Evolutionary conservation across 35 echinoderm and acorn worm species (phyloP).

Genomic region (Holothuria glaberrima): DNA sequence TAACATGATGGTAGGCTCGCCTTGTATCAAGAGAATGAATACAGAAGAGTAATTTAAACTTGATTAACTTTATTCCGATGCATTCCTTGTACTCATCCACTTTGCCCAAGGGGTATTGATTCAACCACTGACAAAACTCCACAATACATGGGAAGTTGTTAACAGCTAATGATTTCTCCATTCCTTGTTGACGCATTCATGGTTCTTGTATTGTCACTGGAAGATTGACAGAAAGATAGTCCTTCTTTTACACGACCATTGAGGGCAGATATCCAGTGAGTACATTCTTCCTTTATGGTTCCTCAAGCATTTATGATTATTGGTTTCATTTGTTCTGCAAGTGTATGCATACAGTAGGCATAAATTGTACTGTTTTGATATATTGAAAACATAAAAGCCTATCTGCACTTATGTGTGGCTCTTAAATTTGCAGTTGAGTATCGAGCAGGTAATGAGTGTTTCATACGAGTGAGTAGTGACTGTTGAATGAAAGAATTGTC

Average conservation of each 20-base stretch:
- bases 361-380: conserved; percentile 36
- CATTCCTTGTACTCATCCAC: conserved; percentile 4
- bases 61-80: conserved; percentile 49
- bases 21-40: background rate
- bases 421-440: no score
- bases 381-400: conserved; percentile 4
- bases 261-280: background rate
- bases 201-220: conserved; percentile 1
- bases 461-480: no score
- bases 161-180: conserved; percentile 37
- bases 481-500: no score
- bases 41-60: conserved; percentile 31
- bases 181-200: conserved; percentile 37
- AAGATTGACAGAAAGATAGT: background rate
- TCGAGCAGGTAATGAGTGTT: no score
- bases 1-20: background rate
- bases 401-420: no score
- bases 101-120: conserved; percentile 44
- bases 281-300: conserved; percentile 13
- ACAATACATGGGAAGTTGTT: conserved; percentile 47
- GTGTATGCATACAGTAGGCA: conserved; percentile 8
- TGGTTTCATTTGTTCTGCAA: conserved; percentile 1
- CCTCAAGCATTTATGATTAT: conserved; percentile 29
- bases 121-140: conserved; percentile 48
- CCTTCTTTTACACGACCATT: background rate